Conservation (phyloP, 2,888 invertebrate genomes). For the Allophyes oxyacanthae region DNA sequence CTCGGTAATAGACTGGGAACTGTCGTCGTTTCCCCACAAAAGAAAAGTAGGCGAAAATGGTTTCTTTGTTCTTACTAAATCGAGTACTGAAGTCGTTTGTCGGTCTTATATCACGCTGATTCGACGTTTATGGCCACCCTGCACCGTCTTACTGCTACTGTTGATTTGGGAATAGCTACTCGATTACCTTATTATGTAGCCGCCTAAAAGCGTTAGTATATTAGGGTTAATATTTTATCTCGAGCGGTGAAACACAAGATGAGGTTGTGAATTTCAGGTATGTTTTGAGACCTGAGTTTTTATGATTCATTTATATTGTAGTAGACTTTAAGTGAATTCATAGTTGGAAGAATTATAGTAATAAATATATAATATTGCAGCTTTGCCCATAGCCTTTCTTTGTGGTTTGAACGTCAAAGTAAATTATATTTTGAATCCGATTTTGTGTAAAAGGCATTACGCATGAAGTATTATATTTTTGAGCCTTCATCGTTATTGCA, state of each 20-base stretch:
- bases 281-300: constrained; percentile 9
- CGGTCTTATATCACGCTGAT: constrained; percentile 86
- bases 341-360: neutral
- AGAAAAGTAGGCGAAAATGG: constrained; percentile 81
- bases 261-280: neutral
- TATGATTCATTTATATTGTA: constrained; percentile 8
- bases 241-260: neutral
- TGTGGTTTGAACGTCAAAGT: too few relatives aligned
- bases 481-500: neutral
- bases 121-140: constrained; percentile 84
- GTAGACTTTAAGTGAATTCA: too few relatives aligned
- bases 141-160: constrained; percentile 73
- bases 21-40: constrained; percentile 80
- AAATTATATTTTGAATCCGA: too few relatives aligned
- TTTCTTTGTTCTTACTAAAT: constrained; percentile 87
- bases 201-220: constrained; percentile 41
- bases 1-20: constrained; percentile 83
- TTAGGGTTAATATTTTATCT: constrained; percentile 46
- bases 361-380: too few relatives aligned
- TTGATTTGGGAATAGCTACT: constrained; percentile 69
- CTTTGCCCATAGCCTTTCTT: too few relatives aligned
- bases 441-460: too few relatives aligned
- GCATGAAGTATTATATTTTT: neutral
- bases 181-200: constrained; percentile 62
- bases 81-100: constrained; percentile 85